These are phyloP conservation scores for Agrilus planipennis DNA, from an alignment of 1,140 invertebrate genomes.

Conservation along the genomic window DNA sequence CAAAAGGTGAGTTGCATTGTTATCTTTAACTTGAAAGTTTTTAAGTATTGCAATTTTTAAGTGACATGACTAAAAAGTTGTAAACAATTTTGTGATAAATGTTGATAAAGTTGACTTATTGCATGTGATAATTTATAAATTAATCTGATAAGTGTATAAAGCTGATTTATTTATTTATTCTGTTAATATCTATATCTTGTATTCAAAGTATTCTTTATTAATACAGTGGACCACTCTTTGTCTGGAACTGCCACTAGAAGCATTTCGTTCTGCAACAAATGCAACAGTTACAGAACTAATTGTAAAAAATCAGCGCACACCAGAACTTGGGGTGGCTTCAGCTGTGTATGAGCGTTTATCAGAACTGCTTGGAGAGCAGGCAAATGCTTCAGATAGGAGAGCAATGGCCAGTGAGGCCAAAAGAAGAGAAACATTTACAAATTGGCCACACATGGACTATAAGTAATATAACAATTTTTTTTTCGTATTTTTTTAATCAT, in stretches of 20 bases:
- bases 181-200: not conserved
- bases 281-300: constrained; percentile 72
- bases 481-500: not conserved
- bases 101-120: not conserved
- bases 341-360: constrained; percentile 76
- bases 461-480: constrained; percentile 48
- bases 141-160: not conserved
- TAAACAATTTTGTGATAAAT: not conserved
- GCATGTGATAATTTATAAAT: no score
- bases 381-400: constrained; percentile 47
- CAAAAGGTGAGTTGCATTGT: constrained; percentile 49
- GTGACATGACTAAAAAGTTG: no score
- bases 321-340: constrained; percentile 75
- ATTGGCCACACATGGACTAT: constrained; percentile 95
- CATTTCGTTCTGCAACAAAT: constrained; percentile 64
- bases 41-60: no score
- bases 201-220: constrained; percentile 16
- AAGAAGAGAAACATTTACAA: constrained; percentile 75
- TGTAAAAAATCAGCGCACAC: constrained; percentile 66
- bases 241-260: constrained; percentile 62
- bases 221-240: constrained; percentile 85
- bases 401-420: constrained; percentile 88
- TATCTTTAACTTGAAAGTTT: no score
- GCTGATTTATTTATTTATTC: not conserved
- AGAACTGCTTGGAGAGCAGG: constrained; percentile 51